Conservation (phyloP, 2,888 invertebrate species). For the Crocallis elinguaria region DNA sequence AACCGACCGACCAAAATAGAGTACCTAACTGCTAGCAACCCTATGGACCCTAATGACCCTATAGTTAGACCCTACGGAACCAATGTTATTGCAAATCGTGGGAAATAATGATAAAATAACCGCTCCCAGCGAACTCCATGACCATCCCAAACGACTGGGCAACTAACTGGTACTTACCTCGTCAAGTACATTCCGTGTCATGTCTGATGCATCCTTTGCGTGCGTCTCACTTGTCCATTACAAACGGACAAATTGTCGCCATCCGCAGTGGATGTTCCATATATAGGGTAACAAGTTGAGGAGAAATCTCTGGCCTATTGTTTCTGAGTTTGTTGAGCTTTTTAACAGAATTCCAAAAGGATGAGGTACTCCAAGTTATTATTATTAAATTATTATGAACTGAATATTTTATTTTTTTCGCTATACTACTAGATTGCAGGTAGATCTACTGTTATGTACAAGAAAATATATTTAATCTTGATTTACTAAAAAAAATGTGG, state of each 20-base stretch:
- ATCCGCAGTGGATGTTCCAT: conserved; percentile 47
- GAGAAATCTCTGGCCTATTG: conserved; percentile 28
- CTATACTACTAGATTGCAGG: no score
- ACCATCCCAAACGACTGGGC: conserved; percentile 4
- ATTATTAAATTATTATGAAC: no score
- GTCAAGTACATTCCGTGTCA: conserved; percentile 46
- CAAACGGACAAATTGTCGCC: conserved; percentile 56
- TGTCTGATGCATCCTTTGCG: conserved; percentile 49
- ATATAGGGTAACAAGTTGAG: conserved; percentile 34
- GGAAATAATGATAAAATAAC: not conserved
- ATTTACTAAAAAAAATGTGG: no score
- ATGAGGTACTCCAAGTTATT: no score
- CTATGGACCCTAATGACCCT: no score
- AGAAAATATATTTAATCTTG: no score
- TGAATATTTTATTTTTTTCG: no score
- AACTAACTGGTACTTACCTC: conserved; percentile 35
- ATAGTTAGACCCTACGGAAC: no score
- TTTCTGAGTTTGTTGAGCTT: not conserved
- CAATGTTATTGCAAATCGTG: not conserved
- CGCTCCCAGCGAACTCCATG: conserved; percentile 1
- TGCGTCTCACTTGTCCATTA: conserved; percentile 51
- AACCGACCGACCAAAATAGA: no score
- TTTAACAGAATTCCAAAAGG: no score
- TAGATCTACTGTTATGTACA: no score
- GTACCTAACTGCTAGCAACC: no score